Base-by-base conservation (phyloP, 2,113 vertebrate genomes). In the Speoplatyrhinus poulsoni region DNA sequence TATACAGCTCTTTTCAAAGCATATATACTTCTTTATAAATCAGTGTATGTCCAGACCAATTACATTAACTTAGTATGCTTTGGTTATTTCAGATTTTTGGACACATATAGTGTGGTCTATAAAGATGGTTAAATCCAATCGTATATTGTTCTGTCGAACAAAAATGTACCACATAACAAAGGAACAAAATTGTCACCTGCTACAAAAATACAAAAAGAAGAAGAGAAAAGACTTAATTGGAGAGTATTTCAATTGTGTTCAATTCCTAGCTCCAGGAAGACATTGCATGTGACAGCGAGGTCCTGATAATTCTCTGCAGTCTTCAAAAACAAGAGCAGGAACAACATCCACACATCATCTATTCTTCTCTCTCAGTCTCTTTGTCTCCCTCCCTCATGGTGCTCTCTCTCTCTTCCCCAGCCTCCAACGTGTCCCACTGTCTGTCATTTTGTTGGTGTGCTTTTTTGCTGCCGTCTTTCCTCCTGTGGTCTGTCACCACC, bases 401-500 rank as follows among this genome's bases (percentile, higher is more conserved):
- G 36, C 4, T 11, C 16, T 17, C 46, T 17, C 46, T 59, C 54
- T 26, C 78, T 70, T 66, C 8, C 58, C n/a, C 12, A 0, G 16
- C n/a, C 69, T 70, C 72, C 3, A 55, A n/a, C 1, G 71, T 54
- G 71, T 87, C 72, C 73, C 72, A 67, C 70, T 52, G 56, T 80
- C 48, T 77, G 13, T 53, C 52, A 12, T 56, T 56, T 16, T 56
- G 54, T 56, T 17, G 17, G 7, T 55, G 3, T 17, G 9, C 10
- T 17, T n/a, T 72, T 52, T 62, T 49, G 62, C 87, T 77, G 76
- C 80, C 36, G 69, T 68, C 77, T 76, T 76, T 79, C 82, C 46
- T 70, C 65, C 81, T 73, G 75, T 76, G 7, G 84, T 86, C 82
- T 88, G 76, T 82, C 79, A 85, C 82, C 58, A 81, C 69, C 70